phyloP scores from a whole-genome alignment of 2,888 invertebrate species.

The Hirtodrosophila cameraria region DNA sequence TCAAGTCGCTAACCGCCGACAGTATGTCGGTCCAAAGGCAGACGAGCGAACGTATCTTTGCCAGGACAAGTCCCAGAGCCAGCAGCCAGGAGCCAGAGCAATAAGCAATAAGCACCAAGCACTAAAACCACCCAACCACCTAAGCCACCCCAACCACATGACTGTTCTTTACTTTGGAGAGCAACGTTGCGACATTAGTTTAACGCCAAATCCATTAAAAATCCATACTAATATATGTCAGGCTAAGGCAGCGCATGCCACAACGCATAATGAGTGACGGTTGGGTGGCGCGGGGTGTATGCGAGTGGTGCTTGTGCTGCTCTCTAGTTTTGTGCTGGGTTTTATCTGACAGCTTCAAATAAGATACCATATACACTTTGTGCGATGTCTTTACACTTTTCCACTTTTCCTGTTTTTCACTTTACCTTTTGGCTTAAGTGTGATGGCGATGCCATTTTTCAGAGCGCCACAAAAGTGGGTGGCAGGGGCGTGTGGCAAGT shows the following conservation, averaged over 20 bases:
- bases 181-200: slow-evolving; percentile 66
- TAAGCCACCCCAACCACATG: slow-evolving; percentile 31
- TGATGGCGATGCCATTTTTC: slow-evolving; percentile 54
- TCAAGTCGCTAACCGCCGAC: slow-evolving; percentile 80
- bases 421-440: slow-evolving; percentile 64
- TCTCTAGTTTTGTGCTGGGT: not conserved
- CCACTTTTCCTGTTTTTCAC: slow-evolving; percentile 32
- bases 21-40: slow-evolving; percentile 72
- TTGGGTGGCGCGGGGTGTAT: slow-evolving; percentile 12
- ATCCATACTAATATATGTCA: slow-evolving; percentile 77
- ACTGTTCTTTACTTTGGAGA: slow-evolving; percentile 39
- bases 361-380: slow-evolving; percentile 69
- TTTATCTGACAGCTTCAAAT: slow-evolving; percentile 54
- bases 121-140: slow-evolving; percentile 5
- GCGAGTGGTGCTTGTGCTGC: not conserved
- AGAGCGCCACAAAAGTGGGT: slow-evolving; percentile 36
- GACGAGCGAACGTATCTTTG: slow-evolving; percentile 29
- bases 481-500: not conserved
- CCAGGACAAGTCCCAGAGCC: slow-evolving; percentile 12
- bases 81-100: too few relatives aligned
- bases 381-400: slow-evolving; percentile 53
- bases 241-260: slow-evolving; percentile 61
- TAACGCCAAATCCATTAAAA: slow-evolving; percentile 75
- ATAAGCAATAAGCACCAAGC: too few relatives aligned
- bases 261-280: slow-evolving; percentile 73